A percentile compares a stretch with the other conserved stretches of the same genome.
Evolutionary conservation across 1,140 invertebrate genomes (phyloP).

Genomic region (Akabosia matsudoensis): DNA sequence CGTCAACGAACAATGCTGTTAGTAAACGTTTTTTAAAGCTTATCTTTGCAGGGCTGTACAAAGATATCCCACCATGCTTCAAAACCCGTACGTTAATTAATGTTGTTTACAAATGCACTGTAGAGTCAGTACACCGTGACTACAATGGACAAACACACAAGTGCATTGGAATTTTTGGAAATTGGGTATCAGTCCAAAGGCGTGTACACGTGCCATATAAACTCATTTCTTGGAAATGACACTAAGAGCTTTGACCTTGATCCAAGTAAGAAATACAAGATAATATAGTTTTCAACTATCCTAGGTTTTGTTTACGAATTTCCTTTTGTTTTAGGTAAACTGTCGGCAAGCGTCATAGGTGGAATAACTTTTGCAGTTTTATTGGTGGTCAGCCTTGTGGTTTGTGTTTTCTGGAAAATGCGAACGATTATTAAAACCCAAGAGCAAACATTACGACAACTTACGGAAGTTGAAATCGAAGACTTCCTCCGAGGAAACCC

Average conservation of each 20-base stretch:
- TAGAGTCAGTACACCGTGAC: too few relatives aligned
- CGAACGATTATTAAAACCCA: background rate
- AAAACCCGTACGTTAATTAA: too few relatives aligned
- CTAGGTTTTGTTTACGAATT: too few relatives aligned
- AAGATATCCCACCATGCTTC: too few relatives aligned
- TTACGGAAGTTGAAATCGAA: conserved; percentile 30
- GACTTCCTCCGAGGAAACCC: conserved; percentile 29
- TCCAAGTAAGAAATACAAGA: background rate
- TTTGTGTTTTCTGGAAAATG: background rate
- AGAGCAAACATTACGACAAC: conserved; percentile 5
- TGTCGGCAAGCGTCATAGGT: background rate
- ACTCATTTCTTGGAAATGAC: background rate
- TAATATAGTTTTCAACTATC: conserved; percentile 7
- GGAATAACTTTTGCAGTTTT: background rate
- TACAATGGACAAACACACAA: background rate
- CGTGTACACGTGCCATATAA: background rate
- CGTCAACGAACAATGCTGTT: background rate
- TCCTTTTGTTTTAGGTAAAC: too few relatives aligned
- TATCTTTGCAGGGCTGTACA: too few relatives aligned
- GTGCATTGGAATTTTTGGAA: background rate
- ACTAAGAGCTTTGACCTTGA: background rate
- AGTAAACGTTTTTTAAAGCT: too few relatives aligned
- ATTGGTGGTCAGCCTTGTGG: background rate
- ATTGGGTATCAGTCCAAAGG: background rate
- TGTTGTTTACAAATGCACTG: too few relatives aligned